Evolutionary conservation across 2,888 invertebrate genomes (phyloP), one percentile per base, ranked within the genome.

Genomic region (Bursaphelenchus okinawaensis): DNA sequence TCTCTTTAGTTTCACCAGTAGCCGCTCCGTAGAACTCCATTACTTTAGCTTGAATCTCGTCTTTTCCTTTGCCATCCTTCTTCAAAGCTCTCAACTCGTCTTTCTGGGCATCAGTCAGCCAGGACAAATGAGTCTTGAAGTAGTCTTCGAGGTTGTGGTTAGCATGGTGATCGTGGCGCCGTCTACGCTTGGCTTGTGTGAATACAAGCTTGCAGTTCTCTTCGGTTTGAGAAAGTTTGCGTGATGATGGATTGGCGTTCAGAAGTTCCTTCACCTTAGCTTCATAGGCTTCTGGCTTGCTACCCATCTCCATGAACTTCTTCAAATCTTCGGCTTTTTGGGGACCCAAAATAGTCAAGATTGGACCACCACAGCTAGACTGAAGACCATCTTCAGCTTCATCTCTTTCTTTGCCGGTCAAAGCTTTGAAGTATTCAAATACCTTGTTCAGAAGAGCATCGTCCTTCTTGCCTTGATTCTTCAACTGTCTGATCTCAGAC

Each of bases 71-170:
- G 22, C 68, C 72, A 7, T 56, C 69, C 1, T 55, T 59, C 54
- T 65, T 64, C 51, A 71, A 52, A 24, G 51, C 27, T 26, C 58
- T 27, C 28, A 67, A 22, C 55, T 68, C 61, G 7, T 67, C 67
- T 57, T 68, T 69, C 62, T 75, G 75, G n/a, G 54, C 70, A 27
- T 59, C 64, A 8, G 58, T 68, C 23, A 75, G 55, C 75, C 75
- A 75, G 52, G 55, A 59, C 26, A 76, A 62, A 50, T 75, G 75
- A n/a, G 76, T 71, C 40, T 73, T 72, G 23, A 73, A 64, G 26
- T 65, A 69, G 29, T 72, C 75, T 9, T 75, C 71, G 7, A 72
- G 31, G 23, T 20, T 40, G 58, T 71, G 73, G 23, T 60, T 52
- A 23, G 62, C 63, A 19, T 31, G 63, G 12, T 52, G 26, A 26